A percentile compares a stretch with the other conserved stretches of the same genome.
Evolutionary conservation across 2,797 vertebrate genomes (phyloP).

Genomic region (Xenopus petersii): DNA sequence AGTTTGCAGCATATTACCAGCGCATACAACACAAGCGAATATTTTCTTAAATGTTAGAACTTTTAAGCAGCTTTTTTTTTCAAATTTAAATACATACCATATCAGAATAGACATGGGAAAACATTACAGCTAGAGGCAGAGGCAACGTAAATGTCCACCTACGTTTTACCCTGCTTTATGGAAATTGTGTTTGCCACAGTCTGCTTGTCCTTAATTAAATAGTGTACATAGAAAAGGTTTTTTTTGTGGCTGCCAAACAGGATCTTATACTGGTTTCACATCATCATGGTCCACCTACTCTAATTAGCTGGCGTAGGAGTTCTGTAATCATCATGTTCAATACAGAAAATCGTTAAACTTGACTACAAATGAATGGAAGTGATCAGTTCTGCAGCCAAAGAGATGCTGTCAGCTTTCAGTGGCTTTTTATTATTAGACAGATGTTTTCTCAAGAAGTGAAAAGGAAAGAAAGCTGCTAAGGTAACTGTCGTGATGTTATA

Average conservation of each 20-base stretch:
- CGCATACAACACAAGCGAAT: too few relatives aligned
- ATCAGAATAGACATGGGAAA: neutral
- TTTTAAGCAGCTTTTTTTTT: too few relatives aligned
- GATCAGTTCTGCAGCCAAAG: constrained; percentile 12
- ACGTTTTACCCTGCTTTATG: neutral
- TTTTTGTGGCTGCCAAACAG: constrained; percentile 30
- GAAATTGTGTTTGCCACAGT: constrained; percentile 5
- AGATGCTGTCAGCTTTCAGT: constrained; percentile 9
- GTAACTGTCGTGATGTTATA: constrained; percentile 34
- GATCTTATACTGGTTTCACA: constrained; percentile 26
- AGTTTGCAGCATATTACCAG: too few relatives aligned
- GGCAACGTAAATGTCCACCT: neutral
- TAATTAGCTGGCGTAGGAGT: constrained; percentile 32
- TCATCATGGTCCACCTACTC: constrained; percentile 21
- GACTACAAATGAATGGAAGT: constrained; percentile 43
- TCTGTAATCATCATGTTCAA: constrained; percentile 31
- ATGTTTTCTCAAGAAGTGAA: constrained; percentile 1
- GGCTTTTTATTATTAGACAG: neutral
- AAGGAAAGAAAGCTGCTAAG: neutral
- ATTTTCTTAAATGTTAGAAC: too few relatives aligned
- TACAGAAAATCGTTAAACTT: constrained; percentile 13
- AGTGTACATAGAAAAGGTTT: constrained; percentile 13
- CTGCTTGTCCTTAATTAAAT: constrained; percentile 14
- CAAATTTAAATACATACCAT: neutral
- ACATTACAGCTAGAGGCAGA: neutral